Percentiles rank a stretch among this genome's conserved stretches.
Evolutionary conservation across 35 echinoderm and acorn worm species (phyloP).

Genomic region (Diadema setosum): DNA sequence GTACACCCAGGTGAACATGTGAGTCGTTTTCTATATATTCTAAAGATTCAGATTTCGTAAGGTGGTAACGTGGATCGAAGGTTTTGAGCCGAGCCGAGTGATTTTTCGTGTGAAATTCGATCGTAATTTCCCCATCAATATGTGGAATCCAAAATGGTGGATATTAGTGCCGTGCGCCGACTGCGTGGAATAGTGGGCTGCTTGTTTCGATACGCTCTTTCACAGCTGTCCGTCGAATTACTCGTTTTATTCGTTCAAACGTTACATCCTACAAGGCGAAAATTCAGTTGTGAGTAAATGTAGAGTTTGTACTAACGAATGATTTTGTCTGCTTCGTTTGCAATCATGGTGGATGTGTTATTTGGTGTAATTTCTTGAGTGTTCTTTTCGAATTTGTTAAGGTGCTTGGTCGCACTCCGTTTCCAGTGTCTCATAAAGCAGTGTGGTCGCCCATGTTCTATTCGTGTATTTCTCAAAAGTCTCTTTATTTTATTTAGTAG

Average conservation of each 20-base stretch:
- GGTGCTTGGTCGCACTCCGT: neutral
- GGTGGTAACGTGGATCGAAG: neutral
- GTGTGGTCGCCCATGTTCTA: neutral
- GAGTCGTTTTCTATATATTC: constrained; percentile 17
- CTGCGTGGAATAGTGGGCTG: neutral
- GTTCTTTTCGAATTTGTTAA: neutral
- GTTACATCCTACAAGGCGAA: neutral
- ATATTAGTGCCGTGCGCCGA: constrained; percentile 25
- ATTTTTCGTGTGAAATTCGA: constrained; percentile 9
- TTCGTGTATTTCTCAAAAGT: neutral
- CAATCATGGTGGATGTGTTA: neutral
- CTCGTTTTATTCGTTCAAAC: neutral
- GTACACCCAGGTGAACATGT: neutral
- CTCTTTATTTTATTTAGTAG: neutral
- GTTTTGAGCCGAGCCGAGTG: neutral
- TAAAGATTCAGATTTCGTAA: constrained; percentile 15
- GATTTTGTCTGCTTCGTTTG: neutral
- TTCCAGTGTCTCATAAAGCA: too few relatives aligned
- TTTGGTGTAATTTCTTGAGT: neutral
- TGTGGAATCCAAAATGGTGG: constrained; percentile 31
- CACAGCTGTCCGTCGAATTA: neutral
- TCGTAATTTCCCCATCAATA: neutral
- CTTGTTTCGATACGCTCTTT: neutral
- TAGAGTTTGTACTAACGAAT: constrained; percentile 4
- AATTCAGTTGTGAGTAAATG: neutral